These are phyloP conservation scores for Nomada lathburiana DNA, from an alignment of 2,888 invertebrate species.

Conservation along the genomic window DNA sequence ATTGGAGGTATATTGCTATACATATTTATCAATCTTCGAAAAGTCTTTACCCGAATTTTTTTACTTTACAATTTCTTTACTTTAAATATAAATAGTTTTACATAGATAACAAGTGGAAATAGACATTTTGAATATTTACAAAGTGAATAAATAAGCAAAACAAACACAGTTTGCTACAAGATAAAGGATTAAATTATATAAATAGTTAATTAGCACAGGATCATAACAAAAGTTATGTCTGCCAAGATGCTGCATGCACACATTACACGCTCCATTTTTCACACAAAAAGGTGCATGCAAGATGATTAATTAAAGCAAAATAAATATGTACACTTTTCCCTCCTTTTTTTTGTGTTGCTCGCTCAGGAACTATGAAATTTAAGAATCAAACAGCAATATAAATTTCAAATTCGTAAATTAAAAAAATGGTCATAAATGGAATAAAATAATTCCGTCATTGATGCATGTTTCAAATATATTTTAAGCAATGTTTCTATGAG, in stretches of 20 bases:
- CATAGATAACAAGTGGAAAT: constrained; percentile 55
- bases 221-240: neutral
- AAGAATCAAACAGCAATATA: constrained; percentile 10
- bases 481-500: constrained; percentile 33
- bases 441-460: constrained; percentile 14
- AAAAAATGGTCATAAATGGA: constrained; percentile 2
- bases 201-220: constrained; percentile 6
- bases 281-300: constrained; percentile 18
- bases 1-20: neutral
- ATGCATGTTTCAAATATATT: constrained; percentile 11
- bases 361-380: constrained; percentile 14
- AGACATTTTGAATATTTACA: constrained; percentile 54
- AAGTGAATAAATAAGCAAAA: constrained; percentile 36
- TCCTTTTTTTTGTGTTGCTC: neutral
- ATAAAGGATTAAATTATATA: constrained; percentile 9
- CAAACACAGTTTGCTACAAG: constrained; percentile 15
- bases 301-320: constrained; percentile 8
- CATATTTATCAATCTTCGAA: neutral
- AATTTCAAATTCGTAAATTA: constrained; percentile 24
- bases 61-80: neutral
- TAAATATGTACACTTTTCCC: constrained; percentile 9
- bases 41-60: neutral
- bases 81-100: neutral
- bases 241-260: neutral
- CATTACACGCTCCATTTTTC: neutral